Base-by-base conservation (phyloP, 1,140 invertebrate genomes). In the Drosophila subobscura region DNA sequence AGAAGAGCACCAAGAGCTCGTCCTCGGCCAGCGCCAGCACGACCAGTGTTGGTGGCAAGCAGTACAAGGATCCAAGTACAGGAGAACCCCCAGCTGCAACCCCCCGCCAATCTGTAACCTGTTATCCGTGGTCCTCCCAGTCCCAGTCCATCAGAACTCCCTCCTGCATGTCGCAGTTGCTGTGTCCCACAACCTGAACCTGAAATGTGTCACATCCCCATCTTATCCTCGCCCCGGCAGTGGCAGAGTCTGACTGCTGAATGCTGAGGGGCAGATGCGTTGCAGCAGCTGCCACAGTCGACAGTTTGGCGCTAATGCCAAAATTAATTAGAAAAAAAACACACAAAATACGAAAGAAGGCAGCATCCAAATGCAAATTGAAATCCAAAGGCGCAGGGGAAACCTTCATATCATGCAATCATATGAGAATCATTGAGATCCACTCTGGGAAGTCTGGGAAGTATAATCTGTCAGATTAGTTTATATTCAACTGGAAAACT, bases 21-120 rank as follows among this genome's bases (percentile, higher is more conserved):
- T 79, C 77, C 47, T 60, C 78, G 8, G 56, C 60, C 49, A 29
- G 63, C 29, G 45, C 70, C 33, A 54, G 46, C 40, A 67, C 66
- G 3, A 50, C 56, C 63, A 76, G 45, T 45, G 25, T 40, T 5
- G 47, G 22, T 20, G 71, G 63, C 70, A 91, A 91, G 53, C 89
- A 90, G 79, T 91, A 91, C 72, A 84, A 88, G 71, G 89, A 91
- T 90, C 89, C 89, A 91, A 91, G 89, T 91, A 91, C 75, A 72
- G 52, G 56, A 59, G n/a, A 41, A 14, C 1, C 27, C 3, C 10
- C 14, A 1, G 8, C 8, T 10, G 29, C 23, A 6, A 4, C 37
- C 52, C 7, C 29, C 29, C 8, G 29, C 7, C 33, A 12, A 8
- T 37, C 33, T 12, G 33, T 37, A 37, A 37, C 33, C 33, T 0